Conservation (phyloP, 2,797 vertebrate genomes). For the Schizopygopsis malacanthus region DNA sequence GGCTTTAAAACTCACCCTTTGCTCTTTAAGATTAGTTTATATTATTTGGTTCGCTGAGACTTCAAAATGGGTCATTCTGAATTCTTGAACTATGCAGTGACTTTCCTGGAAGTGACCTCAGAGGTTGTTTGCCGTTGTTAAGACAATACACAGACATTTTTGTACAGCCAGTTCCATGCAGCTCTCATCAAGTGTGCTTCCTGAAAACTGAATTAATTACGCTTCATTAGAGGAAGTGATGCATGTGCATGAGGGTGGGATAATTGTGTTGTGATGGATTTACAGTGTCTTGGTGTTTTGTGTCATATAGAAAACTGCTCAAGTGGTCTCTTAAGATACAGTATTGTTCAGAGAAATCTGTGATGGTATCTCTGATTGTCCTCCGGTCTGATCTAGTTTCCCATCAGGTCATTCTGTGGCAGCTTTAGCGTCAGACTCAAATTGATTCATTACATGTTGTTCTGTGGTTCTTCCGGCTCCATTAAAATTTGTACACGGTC, state of each 20-base stretch:
- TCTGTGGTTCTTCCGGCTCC: not conserved
- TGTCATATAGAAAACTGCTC: slow-evolving; percentile 13
- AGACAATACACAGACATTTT: slow-evolving; percentile 29
- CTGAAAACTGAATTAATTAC: slow-evolving; percentile 6
- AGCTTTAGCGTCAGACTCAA: not conserved
- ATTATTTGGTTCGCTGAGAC: not conserved
- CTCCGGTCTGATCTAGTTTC: not conserved
- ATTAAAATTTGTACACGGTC: slow-evolving; percentile 9
- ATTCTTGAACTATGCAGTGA: not conserved
- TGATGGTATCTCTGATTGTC: slow-evolving; percentile 12
- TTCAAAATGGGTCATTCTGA: not conserved
- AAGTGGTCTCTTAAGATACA: slow-evolving; percentile 29
- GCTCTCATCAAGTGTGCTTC: slow-evolving; percentile 24
- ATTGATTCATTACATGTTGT: not conserved
- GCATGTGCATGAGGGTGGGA: slow-evolving; percentile 14
- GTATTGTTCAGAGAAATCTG: slow-evolving; percentile 35
- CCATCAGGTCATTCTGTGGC: not conserved
- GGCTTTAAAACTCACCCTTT: not conserved
- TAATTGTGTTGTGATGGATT: slow-evolving; percentile 41
- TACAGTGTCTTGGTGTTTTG: slow-evolving; percentile 16
- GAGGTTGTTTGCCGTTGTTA: slow-evolving; percentile 18
- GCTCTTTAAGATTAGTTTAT: not conserved
- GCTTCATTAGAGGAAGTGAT: slow-evolving; percentile 6
- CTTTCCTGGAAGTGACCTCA: slow-evolving; percentile 25
- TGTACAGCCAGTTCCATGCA: slow-evolving; percentile 13